phyloP scores from a whole-genome alignment of 2,797 vertebrate species.

The Bradypodion pumilum region DNA sequence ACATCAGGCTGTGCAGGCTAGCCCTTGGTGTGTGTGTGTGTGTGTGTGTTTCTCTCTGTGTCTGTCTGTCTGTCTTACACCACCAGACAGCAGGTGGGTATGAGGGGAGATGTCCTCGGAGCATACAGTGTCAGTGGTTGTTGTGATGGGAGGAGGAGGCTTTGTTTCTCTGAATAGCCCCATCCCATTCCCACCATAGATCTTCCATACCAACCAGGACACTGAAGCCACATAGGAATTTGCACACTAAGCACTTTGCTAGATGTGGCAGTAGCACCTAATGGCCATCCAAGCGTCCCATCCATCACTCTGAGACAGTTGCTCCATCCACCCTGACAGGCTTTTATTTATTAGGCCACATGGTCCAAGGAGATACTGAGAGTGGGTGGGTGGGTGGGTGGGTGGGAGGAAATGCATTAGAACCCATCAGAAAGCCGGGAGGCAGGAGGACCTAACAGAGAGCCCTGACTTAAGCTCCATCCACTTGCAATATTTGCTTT shows the following conservation, averaged over 20 bases:
- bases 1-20: no score
- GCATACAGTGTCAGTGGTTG: no score
- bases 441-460: constrained; percentile 14
- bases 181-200: neutral
- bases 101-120: neutral
- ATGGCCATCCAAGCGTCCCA: constrained; percentile 4
- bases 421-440: constrained; percentile 15
- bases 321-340: neutral
- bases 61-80: neutral
- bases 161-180: neutral
- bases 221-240: neutral
- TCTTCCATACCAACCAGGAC: neutral
- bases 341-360: neutral
- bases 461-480: constrained; percentile 30
- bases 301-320: neutral
- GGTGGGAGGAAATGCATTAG: neutral
- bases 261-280: neutral
- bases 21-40: no score
- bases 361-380: constrained; percentile 13
- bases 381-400: neutral
- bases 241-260: neutral
- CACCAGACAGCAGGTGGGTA: neutral
- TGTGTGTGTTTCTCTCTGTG: no score
- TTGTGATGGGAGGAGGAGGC: no score
- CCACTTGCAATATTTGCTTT: constrained; percentile 28